phyloP scores from a whole-genome alignment of 1,140 invertebrate species.

The Laodelphax striatellus region DNA sequence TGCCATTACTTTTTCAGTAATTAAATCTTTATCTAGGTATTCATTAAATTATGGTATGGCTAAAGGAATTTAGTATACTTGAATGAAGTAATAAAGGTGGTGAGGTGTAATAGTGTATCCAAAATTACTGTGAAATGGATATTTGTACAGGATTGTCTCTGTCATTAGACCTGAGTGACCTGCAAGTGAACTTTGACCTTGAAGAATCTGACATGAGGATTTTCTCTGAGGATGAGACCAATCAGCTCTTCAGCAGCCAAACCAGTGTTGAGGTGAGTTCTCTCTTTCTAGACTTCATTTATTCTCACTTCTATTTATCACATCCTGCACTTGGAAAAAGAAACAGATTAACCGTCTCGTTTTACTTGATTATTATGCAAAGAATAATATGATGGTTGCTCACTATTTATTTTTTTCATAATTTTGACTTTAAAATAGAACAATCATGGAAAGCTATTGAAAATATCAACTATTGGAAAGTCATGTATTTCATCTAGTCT shows the following conservation, averaged over 20 bases:
- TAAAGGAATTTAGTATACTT: background rate
- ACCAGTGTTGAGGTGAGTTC: constrained; percentile 10
- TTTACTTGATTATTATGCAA: too few species aligned
- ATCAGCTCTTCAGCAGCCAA: constrained; percentile 24
- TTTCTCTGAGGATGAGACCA: constrained; percentile 70
- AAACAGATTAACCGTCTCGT: too few species aligned
- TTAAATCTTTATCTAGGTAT: too few species aligned
- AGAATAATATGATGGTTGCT: too few species aligned
- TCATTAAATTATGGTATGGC: background rate
- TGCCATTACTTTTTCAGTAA: too few species aligned
- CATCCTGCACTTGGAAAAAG: too few species aligned
- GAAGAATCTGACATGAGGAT: constrained; percentile 76
- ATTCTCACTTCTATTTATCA: background rate
- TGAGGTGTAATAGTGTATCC: background rate
- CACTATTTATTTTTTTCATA: too few species aligned
- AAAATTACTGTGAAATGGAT: background rate
- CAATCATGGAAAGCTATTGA: too few species aligned
- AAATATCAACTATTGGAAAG: too few species aligned
- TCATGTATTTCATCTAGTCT: too few species aligned
- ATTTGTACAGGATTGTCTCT: constrained; percentile 33
- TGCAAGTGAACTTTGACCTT: constrained; percentile 68
- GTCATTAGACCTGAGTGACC: constrained; percentile 61
- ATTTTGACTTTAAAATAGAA: too few species aligned
- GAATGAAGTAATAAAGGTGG: background rate
- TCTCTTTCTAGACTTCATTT: background rate